Evolutionary conservation across 2,113 vertebrate species (phyloP).

Genomic region (Aramus guarauna): DNA sequence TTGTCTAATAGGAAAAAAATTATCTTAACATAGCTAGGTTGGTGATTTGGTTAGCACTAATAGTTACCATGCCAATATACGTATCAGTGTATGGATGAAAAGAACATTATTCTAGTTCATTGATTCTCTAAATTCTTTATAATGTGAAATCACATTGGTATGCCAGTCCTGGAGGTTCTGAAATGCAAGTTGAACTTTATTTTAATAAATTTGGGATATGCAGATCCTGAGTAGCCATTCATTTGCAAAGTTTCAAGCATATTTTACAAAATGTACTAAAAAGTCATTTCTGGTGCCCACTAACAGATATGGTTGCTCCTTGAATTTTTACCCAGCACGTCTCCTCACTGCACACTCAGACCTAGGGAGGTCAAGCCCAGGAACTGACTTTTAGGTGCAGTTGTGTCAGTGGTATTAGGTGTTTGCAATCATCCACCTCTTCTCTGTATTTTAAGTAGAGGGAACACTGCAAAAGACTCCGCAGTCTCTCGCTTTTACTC

Average conservation of each 20-base stretch:
- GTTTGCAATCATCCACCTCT: not conserved
- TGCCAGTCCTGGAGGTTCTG: conserved; percentile 26
- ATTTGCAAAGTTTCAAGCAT: not conserved
- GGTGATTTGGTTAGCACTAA: conserved; percentile 15
- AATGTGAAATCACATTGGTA: conserved; percentile 13
- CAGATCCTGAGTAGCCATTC: not conserved
- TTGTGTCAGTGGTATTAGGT: not conserved
- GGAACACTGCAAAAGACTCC: not conserved
- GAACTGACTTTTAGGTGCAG: not conserved
- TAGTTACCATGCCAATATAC: conserved; percentile 39
- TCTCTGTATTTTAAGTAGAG: not conserved
- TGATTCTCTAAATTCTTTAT: conserved; percentile 54
- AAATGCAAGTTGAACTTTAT: conserved; percentile 49
- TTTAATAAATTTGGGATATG: conserved; percentile 44
- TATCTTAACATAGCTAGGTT: not conserved
- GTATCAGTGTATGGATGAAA: not conserved
- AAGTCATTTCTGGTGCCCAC: not conserved
- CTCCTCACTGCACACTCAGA: not conserved
- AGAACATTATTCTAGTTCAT: conserved; percentile 16
- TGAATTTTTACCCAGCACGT: not conserved
- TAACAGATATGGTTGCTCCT: not conserved
- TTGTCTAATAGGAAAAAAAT: not conserved
- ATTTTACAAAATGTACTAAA: not conserved
- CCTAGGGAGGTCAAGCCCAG: not conserved
- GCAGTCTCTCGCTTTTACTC: not conserved